Percentiles rank a stretch among this genome's conserved stretches.
Evolutionary conservation across 2,797 vertebrate species (phyloP).

Genomic region (Crypturellus tataupa): DNA sequence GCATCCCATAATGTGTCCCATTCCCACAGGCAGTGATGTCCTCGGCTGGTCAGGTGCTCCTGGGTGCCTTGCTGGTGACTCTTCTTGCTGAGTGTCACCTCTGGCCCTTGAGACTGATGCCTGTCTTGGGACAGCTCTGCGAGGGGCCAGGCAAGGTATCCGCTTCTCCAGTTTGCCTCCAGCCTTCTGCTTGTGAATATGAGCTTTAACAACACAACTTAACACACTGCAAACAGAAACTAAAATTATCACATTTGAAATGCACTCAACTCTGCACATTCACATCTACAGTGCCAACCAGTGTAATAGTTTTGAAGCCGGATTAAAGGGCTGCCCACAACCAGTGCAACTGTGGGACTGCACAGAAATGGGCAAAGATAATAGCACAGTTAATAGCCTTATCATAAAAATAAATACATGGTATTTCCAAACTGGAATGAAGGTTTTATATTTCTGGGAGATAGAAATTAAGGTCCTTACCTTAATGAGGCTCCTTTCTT

Average conservation of each 20-base stretch:
- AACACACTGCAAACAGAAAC: neutral
- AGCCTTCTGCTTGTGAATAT: neutral
- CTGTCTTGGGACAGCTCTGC: neutral
- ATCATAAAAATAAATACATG: neutral
- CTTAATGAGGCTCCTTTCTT: neutral
- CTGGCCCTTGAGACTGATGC: neutral
- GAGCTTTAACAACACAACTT: neutral
- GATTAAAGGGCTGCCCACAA: neutral
- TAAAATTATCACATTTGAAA: neutral
- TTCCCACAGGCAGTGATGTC: neutral
- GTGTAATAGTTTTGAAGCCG: neutral
- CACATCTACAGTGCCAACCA: neutral
- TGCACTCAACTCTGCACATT: neutral
- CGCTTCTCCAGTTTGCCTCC: neutral
- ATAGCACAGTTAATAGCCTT: neutral
- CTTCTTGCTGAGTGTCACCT: neutral
- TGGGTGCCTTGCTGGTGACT: neutral
- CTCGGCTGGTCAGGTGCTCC: fast-evolving
- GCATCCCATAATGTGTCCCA: fast-evolving
- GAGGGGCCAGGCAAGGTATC: neutral
- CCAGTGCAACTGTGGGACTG: neutral
- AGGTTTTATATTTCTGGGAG: neutral
- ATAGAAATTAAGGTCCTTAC: neutral
- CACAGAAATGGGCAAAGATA: neutral
- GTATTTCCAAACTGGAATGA: neutral